phyloP scores from a whole-genome alignment of 2,888 invertebrate genomes.

The Listrodromus nycthemerus region DNA sequence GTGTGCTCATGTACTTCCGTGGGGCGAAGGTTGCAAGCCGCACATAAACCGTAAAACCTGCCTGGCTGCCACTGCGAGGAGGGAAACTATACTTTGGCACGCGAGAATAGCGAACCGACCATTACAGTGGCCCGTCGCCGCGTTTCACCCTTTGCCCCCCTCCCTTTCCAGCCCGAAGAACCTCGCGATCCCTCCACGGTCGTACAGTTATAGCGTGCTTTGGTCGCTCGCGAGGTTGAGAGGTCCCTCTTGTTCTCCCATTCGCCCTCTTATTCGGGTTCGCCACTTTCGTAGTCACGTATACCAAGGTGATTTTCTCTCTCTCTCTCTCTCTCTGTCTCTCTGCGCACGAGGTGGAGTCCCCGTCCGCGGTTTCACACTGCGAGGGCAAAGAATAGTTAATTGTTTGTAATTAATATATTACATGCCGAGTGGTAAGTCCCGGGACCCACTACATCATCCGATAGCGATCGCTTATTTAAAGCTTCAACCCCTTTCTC shows the following conservation, averaged over 20 bases:
- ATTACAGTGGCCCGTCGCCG: constrained; percentile 72
- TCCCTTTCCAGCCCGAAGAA: constrained; percentile 29
- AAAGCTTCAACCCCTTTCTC: constrained; percentile 60
- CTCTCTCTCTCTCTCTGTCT: neutral
- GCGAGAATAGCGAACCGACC: constrained; percentile 80
- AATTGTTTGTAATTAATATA: constrained; percentile 83
- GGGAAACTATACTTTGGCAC: constrained; percentile 80
- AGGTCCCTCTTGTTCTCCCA: constrained; percentile 45
- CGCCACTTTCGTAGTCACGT: constrained; percentile 62
- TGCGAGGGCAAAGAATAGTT: constrained; percentile 75
- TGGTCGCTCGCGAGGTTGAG: constrained; percentile 52
- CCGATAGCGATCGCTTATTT: constrained; percentile 79
- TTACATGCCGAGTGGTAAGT: constrained; percentile 78
- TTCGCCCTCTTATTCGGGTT: constrained; percentile 32
- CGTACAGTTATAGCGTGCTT: constrained; percentile 55
- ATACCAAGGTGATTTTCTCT: neutral
- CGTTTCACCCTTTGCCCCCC: constrained; percentile 43
- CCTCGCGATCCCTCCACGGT: constrained; percentile 18
- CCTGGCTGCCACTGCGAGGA: constrained; percentile 60
- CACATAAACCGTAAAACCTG: constrained; percentile 72
- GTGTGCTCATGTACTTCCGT: constrained; percentile 37
- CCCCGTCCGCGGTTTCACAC: constrained; percentile 38
- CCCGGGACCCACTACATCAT: constrained; percentile 74
- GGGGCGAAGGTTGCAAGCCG: constrained; percentile 64
- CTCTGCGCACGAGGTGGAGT: constrained; percentile 16